These are phyloP conservation scores for Thysanoteuthis rhombus DNA, from an alignment of 2,888 invertebrate genomes.

Conservation along the genomic window DNA sequence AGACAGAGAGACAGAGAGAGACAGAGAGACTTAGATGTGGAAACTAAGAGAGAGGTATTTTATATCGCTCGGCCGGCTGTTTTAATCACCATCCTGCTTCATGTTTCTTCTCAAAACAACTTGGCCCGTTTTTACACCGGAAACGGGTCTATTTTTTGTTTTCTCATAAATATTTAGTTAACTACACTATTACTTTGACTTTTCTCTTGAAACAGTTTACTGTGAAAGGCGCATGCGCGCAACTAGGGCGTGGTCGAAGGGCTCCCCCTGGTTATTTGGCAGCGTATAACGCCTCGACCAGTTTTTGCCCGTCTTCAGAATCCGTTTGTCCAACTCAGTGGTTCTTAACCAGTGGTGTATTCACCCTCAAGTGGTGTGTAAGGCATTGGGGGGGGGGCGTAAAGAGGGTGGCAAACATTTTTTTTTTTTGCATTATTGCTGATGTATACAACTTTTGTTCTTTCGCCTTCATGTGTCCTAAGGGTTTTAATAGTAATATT, in stretches of 20 bases:
- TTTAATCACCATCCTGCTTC: neutral
- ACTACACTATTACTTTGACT: neutral
- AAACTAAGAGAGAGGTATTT: neutral
- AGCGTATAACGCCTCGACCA: neutral
- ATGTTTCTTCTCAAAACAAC: conserved; percentile 12
- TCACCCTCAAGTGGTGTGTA: too few species aligned
- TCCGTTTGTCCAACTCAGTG: too few species aligned
- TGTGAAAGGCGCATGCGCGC: neutral
- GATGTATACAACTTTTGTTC: too few species aligned
- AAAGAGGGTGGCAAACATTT: too few species aligned
- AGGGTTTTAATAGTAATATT: too few species aligned
- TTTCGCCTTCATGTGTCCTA: too few species aligned
- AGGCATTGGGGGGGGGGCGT: too few species aligned
- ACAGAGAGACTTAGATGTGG: neutral
- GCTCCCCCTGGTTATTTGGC: neutral
- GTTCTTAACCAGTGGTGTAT: too few species aligned
- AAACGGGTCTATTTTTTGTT: neutral
- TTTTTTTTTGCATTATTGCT: too few species aligned
- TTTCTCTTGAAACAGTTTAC: neutral
- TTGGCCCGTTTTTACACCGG: neutral
- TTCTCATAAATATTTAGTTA: neutral
- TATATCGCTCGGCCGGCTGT: neutral
- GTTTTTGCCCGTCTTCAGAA: neutral
- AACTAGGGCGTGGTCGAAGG: neutral
- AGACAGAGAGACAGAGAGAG: too few species aligned